A percentile compares a stretch with the other conserved stretches of the same genome.
Conservation (phyloP, 1,140 invertebrate genomes). For the Drosophila rufa region DNA sequence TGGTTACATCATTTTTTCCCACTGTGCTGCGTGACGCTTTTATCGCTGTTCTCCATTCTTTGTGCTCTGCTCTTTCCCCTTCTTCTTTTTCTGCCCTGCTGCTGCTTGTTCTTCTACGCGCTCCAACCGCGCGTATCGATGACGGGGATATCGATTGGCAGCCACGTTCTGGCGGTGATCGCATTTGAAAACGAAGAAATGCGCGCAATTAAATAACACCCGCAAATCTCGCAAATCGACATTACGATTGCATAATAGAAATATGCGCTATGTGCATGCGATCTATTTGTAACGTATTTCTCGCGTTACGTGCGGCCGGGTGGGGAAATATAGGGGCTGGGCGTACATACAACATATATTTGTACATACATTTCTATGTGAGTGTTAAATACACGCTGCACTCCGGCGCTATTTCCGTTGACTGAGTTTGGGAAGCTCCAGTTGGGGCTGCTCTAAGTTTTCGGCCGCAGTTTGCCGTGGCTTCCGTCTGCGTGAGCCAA, state of each 20-base stretch:
- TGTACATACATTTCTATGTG: conserved; percentile 49
- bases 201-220: conserved; percentile 47
- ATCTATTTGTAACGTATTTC: conserved; percentile 50
- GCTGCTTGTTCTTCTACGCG: conserved; percentile 12
- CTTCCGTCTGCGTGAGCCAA: conserved; percentile 70
- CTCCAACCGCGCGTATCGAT: conserved; percentile 16
- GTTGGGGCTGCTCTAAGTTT: conserved; percentile 28
- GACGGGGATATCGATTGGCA: conserved; percentile 19
- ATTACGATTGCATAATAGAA: conserved; percentile 47
- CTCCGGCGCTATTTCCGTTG: conserved; percentile 72
- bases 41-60: conserved; percentile 24
- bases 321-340: conserved; percentile 27
- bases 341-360: conserved; percentile 36
- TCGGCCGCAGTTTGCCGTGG: conserved; percentile 41
- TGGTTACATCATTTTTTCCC: background rate
- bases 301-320: conserved; percentile 33
- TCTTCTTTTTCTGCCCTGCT: background rate
- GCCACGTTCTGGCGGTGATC: conserved; percentile 19
- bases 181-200: conserved; percentile 33
- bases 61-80: conserved; percentile 14
- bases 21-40: conserved; percentile 23
- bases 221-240: conserved; percentile 40
- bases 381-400: conserved; percentile 51
- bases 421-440: conserved; percentile 66
- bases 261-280: conserved; percentile 47